These are phyloP conservation scores for Hassar affinis DNA, from an alignment of 2,113 vertebrate genomes.

Conservation along the genomic window DNA sequence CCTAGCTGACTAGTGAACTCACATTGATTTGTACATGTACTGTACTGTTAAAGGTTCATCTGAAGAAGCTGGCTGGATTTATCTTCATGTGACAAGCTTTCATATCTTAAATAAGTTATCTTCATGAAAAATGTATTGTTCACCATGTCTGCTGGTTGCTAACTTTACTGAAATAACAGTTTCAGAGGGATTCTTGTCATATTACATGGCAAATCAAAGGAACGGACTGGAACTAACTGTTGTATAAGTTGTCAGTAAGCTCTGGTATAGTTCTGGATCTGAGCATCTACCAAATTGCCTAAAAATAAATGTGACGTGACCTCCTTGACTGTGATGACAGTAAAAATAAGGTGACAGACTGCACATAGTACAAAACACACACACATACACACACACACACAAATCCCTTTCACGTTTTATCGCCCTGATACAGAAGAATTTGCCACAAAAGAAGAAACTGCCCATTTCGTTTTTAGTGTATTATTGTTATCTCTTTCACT, in stretches of 20 bases:
- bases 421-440: slow-evolving; percentile 12
- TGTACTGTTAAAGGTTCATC: not conserved
- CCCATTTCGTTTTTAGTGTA: slow-evolving; percentile 17
- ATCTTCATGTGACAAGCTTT: not conserved
- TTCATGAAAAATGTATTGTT: not conserved
- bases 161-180: not conserved
- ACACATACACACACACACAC: slow-evolving; percentile 6
- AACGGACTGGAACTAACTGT: not conserved
- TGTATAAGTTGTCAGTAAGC: not conserved
- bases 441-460: slow-evolving; percentile 20
- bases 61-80: no score
- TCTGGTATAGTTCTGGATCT: not conserved
- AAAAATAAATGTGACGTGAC: not conserved
- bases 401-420: slow-evolving; percentile 18
- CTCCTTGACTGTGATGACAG: not conserved
- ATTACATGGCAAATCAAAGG: not conserved
- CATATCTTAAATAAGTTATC: not conserved
- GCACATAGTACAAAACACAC: slow-evolving; percentile 7
- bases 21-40: not conserved
- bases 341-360: slow-evolving; percentile 32
- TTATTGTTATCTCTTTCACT: slow-evolving; percentile 37
- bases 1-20: not conserved
- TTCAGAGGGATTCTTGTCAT: not conserved
- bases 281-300: not conserved
- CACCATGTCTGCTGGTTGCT: not conserved